Percentiles rank a stretch among this genome's conserved stretches.
Conservation (phyloP, 2,888 invertebrate genomes). For the Dioctria linearis region DNA sequence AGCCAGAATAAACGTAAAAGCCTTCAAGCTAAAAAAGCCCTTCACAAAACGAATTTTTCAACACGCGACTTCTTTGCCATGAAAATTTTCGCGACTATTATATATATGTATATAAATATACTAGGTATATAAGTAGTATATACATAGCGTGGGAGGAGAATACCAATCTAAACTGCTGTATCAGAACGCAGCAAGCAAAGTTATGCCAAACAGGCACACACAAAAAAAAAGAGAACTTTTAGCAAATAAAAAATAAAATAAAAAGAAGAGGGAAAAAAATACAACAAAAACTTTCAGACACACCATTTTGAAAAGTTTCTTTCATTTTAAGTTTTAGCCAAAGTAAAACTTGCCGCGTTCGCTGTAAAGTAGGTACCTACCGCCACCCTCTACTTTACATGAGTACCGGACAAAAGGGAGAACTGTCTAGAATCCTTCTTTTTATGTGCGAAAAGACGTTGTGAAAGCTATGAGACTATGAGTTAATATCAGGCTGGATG, state of each 20-base stretch:
- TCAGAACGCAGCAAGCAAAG: slow-evolving; percentile 11
- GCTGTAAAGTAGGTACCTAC: slow-evolving; percentile 5
- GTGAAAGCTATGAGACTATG: background rate
- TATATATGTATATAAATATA: background rate
- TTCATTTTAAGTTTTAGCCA: slow-evolving; percentile 44
- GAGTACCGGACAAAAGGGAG: slow-evolving; percentile 17
- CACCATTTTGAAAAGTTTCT: slow-evolving; percentile 42
- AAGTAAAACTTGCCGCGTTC: slow-evolving; percentile 28
- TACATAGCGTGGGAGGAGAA: background rate
- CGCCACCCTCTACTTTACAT: background rate
- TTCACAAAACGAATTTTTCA: slow-evolving; percentile 27
- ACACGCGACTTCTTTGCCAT: background rate
- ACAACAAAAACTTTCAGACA: slow-evolving; percentile 44
- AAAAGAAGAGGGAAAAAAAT: slow-evolving; percentile 8
- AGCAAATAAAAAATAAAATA: slow-evolving; percentile 13
- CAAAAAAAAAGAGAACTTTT: slow-evolving; percentile 13
- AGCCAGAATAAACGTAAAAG: background rate
- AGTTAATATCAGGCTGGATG: slow-evolving; percentile 25
- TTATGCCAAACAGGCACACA: slow-evolving; percentile 30
- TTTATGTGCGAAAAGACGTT: slow-evolving; percentile 14
- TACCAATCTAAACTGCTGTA: background rate
- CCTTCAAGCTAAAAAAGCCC: slow-evolving; percentile 32
- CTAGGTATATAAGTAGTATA: too few relatives aligned
- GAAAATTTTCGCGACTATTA: slow-evolving; percentile 31
- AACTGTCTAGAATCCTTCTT: slow-evolving; percentile 8